A percentile compares a stretch with the other conserved stretches of the same genome.
phyloP scores from a whole-genome alignment of 2,113 vertebrate genomes.

The Rafetus swinhoei region DNA sequence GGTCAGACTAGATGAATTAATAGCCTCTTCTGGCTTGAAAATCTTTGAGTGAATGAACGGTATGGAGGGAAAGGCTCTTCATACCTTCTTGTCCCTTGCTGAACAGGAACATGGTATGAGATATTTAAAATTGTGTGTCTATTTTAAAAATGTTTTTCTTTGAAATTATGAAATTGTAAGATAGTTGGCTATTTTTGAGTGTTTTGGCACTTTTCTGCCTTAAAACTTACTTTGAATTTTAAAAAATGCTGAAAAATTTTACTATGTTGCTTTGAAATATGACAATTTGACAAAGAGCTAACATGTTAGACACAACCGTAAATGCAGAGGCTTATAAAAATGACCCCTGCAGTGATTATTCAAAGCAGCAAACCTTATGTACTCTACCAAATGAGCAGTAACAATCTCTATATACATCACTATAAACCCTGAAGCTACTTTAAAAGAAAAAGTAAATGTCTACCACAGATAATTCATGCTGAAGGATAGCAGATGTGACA shows the following conservation, averaged over 20 bases:
- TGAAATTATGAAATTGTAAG: background rate
- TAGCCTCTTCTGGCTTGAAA: background rate
- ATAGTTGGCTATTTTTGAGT: background rate
- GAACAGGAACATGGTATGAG: background rate
- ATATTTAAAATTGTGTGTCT: background rate
- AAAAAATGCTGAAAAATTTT: background rate
- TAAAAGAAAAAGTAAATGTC: background rate
- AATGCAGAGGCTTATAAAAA: background rate
- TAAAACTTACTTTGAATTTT: background rate
- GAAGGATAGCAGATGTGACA: background rate
- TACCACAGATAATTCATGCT: background rate
- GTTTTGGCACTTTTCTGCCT: background rate
- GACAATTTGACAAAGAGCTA: background rate
- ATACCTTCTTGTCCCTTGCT: background rate
- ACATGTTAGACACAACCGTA: background rate
- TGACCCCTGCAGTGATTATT: background rate
- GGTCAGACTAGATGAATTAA: background rate
- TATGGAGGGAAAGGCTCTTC: background rate
- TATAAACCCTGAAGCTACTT: background rate
- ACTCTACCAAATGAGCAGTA: background rate
- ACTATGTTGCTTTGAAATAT: slow-evolving; percentile 15
- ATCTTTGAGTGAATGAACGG: background rate
- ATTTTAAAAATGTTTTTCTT: background rate
- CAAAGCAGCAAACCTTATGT: background rate
- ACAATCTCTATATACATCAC: background rate